Evolutionary conservation across 2,797 vertebrate genomes (phyloP), one percentile per base, ranked within the genome.

Genomic region (Phoeniculus purpureus): DNA sequence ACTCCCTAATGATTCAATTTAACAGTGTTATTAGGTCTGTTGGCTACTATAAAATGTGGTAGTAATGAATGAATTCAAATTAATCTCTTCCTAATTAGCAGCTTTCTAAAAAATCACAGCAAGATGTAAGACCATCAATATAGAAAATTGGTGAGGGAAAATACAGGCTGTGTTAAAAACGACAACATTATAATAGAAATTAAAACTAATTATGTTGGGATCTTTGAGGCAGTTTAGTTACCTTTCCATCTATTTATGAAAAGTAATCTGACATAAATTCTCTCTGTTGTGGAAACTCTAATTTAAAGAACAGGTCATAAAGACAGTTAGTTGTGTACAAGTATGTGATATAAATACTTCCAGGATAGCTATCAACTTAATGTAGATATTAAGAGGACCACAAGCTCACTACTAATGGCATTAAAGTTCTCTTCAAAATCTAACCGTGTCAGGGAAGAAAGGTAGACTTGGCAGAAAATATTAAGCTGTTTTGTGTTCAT

Each of bases 31-130:
- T 66, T 48, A 60, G 37, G 18, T 84, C 72, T 86, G 18, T 67
- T 87, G 60, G 45, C 37, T 90, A 90, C 68, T 59, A 48, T 67
- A 78, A 94, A 81, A 37, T 74, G 23, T 27, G 18, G 48, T 52
- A 87, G 25, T 22, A 95, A 88, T 86, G 73, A 94, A 43, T 12
- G 88, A 92, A 90, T 74, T 93, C 64, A 88, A 82, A 92, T 83
- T 81, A 81, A 83, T 89, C 43, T 81, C 59, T 56, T 67, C 32
- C 48, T 91, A 80, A 89, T 93, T 94, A 86, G n/a, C 21, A 65
- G 27, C 40, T 81, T 88, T 81, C 51, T 85, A 34, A 81, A 90
- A 91, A 91, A 88, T 93, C 71, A 52, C 52, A 85, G 56, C 40
- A 92, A 87, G 65, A 17, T 89, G 6, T 78, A 90, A 83, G 43